Evolutionary conservation across 2,888 invertebrate species (phyloP), one percentile per base, ranked within the genome.

Genomic region (Trichogramma evanescens): DNA sequence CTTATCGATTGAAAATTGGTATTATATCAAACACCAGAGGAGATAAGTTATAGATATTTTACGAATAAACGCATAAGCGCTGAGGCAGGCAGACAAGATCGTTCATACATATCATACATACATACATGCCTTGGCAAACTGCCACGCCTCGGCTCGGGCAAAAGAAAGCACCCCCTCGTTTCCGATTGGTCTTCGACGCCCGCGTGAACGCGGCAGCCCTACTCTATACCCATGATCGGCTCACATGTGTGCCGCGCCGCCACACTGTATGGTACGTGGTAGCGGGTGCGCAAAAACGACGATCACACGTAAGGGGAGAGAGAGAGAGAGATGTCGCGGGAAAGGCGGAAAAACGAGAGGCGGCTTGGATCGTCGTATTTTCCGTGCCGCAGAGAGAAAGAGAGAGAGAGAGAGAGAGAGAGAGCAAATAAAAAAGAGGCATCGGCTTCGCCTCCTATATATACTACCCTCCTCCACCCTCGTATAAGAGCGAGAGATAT

Each of bases 151-250:
- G 54, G 5, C 45, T n/a, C 42, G 49, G 52, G 53, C 73, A 73
- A 74, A 76, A 74, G 75, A 75, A 75, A 55, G 13, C 72, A 72
- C 26, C 26, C 26, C 26, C 75, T 69, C 68, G 75, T 74, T 76
- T 75, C 75, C 76, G 76, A 76, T 76, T 76, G 76, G 76, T 75
- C 71, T 73, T 64, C 65, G 61, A 40, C 65, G 59, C 65, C 66
- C 67, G 61, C 66, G 67, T 63, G 64, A 66, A 66, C 64, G 65
- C 67, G 66, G 66, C 67, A 68, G 69, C 66, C 70, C 67, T 66
- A 61, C 62, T 61, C 63, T 64, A 7, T 52, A 26, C 54, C 8
- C 59, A 59, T 67, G 63, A 26, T 64, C 63, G 61, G 63, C 64
- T 61, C 45, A 41, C 54, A 51, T 54, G 54, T 56, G 50, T 48